Evolutionary conservation across 2,797 vertebrate genomes (phyloP), one percentile per base, ranked within the genome.

Genomic region (Gymnopithys bicolor): DNA sequence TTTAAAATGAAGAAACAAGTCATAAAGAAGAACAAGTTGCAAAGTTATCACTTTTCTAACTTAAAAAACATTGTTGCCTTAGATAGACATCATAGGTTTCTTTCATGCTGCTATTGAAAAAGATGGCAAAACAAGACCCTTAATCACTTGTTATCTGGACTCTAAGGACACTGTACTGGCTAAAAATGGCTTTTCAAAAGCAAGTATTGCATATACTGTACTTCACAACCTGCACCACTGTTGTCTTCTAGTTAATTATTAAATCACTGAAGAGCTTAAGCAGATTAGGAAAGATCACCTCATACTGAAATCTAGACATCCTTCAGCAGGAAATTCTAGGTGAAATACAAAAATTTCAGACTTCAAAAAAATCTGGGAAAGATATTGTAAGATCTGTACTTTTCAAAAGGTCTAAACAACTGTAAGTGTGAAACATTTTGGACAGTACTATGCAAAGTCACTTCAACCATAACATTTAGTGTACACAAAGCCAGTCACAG

Each of bases 191-290:
- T 82, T 93, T 89, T 89, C 62, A 27, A 70, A 53, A 89, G 18
- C 63, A 83, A 69, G 32, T 19, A 41, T 14, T 79, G 49, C 37
- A 2, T 35, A 49, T 7, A 49, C n/a, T 24, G 69, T 21, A 46
- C 49, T 48, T 85, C 67, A 25, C 33, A 84, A 43, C 32, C 60
- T 19, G 49, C 58, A 63, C 21, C 39, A 22, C 24, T 32, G 52
- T 5, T 60, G 39, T 76, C 67, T 77, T 52, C 78, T 58, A 24
- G 52, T 66, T 93, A 96, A 95, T 93, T 56, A 94, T 93, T 96
- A 95, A 77, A 69, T 64, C 73, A 60, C 58, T 30, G 28, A 41
- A 63, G 49, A 24, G 30, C 39, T 87, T 75, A 6, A 24, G 52
- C 22, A 55, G 24, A 79, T 35, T 21, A 82, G 63, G 27, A 63